Base-by-base conservation (phyloP, 2,113 vertebrate genomes). In the Boulengeromyrus knoepffleri region DNA sequence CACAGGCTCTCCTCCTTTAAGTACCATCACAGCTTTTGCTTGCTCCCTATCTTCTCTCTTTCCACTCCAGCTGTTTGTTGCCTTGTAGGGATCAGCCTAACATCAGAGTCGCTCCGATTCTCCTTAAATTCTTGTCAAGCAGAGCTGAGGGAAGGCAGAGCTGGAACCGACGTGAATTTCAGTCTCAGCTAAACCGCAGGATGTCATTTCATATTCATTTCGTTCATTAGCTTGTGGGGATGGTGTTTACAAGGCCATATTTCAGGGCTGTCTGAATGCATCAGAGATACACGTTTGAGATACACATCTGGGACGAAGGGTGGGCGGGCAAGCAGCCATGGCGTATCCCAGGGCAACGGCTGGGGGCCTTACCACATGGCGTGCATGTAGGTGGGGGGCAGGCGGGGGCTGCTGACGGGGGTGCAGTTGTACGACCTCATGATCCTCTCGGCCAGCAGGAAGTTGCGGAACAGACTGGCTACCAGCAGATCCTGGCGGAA, bases 371-470 rank as follows among this genome's bases (percentile, higher is more conserved):
- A 99, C 99, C 99, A 99, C 99, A 99, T 99, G 10, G 99, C 97
- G 0, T 99, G 98, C 98, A 99, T 99, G 96, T 98, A 99, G 0
- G 98, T 99, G 0, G 99, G 98, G 24, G 99, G 98, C 31, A 99
- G 96, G 0, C 98, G 95, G 0, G 99, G 99, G 93, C 98, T 99
- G 97, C 99, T 99, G 88, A 99, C 98, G 0, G 99, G 98, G 0
- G 98, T 99, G 77, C 99, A 99, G 96, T 98, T 99, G 94, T 99
- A 99, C 0, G 98, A 99, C 90, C 99, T 96, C 99, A 99, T 99
- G 91, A 99, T 99, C 91, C 99, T 95, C 91, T 99, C 99, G 0
- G 99, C 98, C 94, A 99, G 90, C 1, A 99, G 96, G 66, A 99
- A 99, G 89, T 99, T 99, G 0, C 99, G 97, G 90, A 99, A 99